Conservation (phyloP, 64 coral and sea anemone genomes). For the Dendronephthya gigantea region DNA sequence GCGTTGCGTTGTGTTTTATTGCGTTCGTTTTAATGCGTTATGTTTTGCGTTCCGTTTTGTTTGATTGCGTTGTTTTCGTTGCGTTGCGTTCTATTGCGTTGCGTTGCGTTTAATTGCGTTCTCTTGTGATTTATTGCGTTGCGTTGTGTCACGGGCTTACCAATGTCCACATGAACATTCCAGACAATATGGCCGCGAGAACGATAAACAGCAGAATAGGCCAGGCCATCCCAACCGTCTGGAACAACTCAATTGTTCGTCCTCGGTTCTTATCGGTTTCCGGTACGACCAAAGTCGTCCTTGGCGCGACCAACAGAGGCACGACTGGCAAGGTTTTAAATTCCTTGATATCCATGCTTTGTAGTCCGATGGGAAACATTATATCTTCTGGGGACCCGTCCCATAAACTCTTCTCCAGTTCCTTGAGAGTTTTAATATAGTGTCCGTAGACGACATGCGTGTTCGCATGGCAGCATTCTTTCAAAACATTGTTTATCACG, state of each 20-base stretch:
- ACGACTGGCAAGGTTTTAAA: not conserved
- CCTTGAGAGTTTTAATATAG: not conserved
- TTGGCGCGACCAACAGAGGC: not conserved
- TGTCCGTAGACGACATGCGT: not conserved
- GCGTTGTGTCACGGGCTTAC: conserved; percentile 30
- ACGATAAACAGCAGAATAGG: conserved; percentile 91
- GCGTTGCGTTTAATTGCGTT: not conserved
- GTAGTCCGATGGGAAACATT: not conserved
- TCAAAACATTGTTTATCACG: not conserved
- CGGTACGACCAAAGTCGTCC: not conserved
- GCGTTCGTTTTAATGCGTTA: too few relatives aligned
- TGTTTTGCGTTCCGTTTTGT: not conserved
- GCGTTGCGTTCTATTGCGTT: not conserved
- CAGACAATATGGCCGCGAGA: conserved; percentile 74
- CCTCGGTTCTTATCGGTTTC: not conserved
- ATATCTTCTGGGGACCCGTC: not conserved
- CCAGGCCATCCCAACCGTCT: conserved; percentile 75
- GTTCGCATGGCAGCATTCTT: not conserved
- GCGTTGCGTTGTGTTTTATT: too few relatives aligned
- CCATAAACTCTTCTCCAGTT: not conserved
- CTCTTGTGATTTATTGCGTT: not conserved
- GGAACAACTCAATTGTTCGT: conserved; percentile 57
- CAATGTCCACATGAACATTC: conserved; percentile 86
- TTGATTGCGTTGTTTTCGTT: not conserved
- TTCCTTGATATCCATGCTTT: not conserved